phyloP scores from a whole-genome alignment of 2,888 invertebrate species.

The Rosalia funebris region DNA sequence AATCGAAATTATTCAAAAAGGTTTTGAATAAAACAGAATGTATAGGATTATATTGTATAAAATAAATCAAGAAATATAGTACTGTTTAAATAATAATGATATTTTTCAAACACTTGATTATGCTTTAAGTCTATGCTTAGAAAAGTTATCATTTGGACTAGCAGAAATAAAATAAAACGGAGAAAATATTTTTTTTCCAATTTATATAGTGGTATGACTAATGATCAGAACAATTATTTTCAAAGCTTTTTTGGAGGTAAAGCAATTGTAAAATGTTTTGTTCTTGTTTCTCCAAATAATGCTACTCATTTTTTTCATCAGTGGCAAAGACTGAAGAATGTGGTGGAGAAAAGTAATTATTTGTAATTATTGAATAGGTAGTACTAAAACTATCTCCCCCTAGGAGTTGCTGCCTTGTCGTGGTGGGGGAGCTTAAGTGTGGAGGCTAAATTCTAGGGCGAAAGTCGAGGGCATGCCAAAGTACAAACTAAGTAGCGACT shows the following conservation, averaged over 20 bases:
- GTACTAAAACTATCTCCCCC: no score
- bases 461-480: no score
- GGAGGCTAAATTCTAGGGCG: no score
- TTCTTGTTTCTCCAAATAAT: constrained; percentile 65
- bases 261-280: constrained; percentile 59
- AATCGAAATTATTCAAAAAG: no score
- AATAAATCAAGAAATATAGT: constrained; percentile 64
- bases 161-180: constrained; percentile 58
- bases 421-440: no score
- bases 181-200: constrained; percentile 23
- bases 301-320: constrained; percentile 76
- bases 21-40: no score
- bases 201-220: constrained; percentile 31
- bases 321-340: constrained; percentile 79
- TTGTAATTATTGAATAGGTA: no score
- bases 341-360: constrained; percentile 81
- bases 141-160: constrained; percentile 64
- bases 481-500: no score
- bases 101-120: constrained; percentile 56
- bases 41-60: no score
- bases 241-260: constrained; percentile 42
- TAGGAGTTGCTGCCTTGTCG: no score
- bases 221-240: constrained; percentile 46
- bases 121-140: constrained; percentile 58
- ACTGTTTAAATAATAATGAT: constrained; percentile 59